phyloP scores from a whole-genome alignment of 2,888 invertebrate species.

The Callyntrura sp. region DNA sequence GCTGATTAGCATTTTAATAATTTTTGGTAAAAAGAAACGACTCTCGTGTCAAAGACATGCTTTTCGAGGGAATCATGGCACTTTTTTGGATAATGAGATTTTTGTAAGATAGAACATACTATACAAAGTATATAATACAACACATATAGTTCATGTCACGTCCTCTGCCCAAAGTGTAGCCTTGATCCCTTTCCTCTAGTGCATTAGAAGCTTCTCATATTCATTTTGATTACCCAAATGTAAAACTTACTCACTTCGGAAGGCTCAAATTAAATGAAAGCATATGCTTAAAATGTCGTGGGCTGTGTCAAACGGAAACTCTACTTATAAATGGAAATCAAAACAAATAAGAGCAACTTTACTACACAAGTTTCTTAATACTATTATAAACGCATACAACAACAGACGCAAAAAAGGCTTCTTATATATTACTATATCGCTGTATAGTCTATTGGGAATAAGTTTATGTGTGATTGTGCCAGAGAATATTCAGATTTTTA shows the following conservation, averaged over 20 bases:
- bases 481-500: neutral
- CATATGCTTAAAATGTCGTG: neutral
- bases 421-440: neutral
- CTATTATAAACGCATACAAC: neutral
- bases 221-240: constrained; percentile 50
- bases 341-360: neutral
- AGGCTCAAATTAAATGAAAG: constrained; percentile 24
- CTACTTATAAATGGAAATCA: constrained; percentile 6
- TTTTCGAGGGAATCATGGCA: constrained; percentile 52
- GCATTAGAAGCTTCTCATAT: constrained; percentile 20
- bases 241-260: constrained; percentile 25
- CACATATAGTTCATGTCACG: neutral
- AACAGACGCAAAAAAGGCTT: neutral
- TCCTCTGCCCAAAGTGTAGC: neutral
- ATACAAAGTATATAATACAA: neutral
- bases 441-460: neutral
- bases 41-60: constrained; percentile 74
- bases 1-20: constrained; percentile 77
- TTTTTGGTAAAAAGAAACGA: constrained; percentile 54
- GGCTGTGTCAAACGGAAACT: neutral
- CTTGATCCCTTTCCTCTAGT: constrained; percentile 34
- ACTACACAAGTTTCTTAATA: neutral
- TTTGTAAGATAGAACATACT: constrained; percentile 36
- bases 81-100: constrained; percentile 73
- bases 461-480: neutral